Evolutionary conservation across 2,113 vertebrate species (phyloP), one percentile per base, ranked within the genome.

Genomic region (Perognathus longimembris): DNA sequence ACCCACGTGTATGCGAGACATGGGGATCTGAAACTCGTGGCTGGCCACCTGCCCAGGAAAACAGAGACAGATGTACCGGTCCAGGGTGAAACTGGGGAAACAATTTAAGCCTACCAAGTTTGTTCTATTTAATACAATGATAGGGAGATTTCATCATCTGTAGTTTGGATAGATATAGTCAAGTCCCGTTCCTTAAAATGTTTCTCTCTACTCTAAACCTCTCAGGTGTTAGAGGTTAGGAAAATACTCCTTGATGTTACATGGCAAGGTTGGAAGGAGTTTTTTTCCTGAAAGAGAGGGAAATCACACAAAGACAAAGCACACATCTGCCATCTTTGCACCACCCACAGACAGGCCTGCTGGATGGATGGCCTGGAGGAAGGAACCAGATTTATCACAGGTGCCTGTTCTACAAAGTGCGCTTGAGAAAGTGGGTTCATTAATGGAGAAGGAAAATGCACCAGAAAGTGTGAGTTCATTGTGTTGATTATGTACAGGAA

Each of bases 1-100:
- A 54, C 97, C 98, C 84, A 99, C 98, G 97, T 98, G 97, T 93
- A 99, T 98, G 80, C 85, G 66, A 5, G 98, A 98, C 54, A 97
- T 34, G 0, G 98, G 98, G 93, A 99, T 97, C 20, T 97, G 97
- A 86, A 99, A 91, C 95, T 99, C 98, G 50, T 97, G 97, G 95
- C 98, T 99, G 30, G 98, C 98, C 94, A 99, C 97, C 98, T 99
- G 96, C 71, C 93, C 89, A 30, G 54, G 40, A 45, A 38, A 61
- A 30, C 10, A 90, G 70, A 83, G 42, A 73, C 42, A 67, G 50
- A 54, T 50, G 20, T 38, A 9, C 21, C 8, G 6, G 61, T 73
- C 32, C 63, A 67, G 20, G 10, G 2, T 69, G 21, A 50, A 77
- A 57, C 8, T 45, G 1, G 24, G 12, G 71, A 50, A 70, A 30